These are phyloP conservation scores for Gonioctena quinquepunctata DNA, from an alignment of 1,140 invertebrate species.

Conservation along the genomic window DNA sequence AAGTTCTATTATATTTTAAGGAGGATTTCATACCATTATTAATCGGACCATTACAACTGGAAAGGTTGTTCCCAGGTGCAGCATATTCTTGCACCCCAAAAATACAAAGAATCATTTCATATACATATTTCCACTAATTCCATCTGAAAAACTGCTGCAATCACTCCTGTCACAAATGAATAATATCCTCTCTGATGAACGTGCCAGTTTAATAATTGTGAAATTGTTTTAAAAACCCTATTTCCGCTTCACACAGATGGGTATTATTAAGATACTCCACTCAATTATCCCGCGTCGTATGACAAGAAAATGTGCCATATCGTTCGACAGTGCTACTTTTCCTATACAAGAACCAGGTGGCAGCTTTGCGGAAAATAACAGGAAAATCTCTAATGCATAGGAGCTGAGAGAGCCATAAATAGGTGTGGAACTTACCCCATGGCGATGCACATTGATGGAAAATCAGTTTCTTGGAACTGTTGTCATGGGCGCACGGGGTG, in stretches of 20 bases:
- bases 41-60: too few relatives aligned
- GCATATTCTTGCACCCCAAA: too few relatives aligned
- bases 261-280: neutral
- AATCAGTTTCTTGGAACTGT: too few relatives aligned
- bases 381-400: neutral
- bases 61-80: too few relatives aligned
- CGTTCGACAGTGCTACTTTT: neutral
- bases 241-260: neutral
- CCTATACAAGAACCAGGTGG: neutral
- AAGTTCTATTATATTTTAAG: too few relatives aligned
- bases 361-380: neutral
- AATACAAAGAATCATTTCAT: too few relatives aligned
- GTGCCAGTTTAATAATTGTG: neutral
- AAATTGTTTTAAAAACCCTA: neutral
- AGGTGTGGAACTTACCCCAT: too few relatives aligned
- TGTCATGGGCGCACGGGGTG: too few relatives aligned
- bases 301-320: neutral
- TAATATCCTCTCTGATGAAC: neutral
- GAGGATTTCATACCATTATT: too few relatives aligned
- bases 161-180: neutral
- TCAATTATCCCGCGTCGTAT: neutral
- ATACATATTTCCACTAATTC: too few relatives aligned
- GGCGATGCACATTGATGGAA: too few relatives aligned
- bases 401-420: too few relatives aligned
- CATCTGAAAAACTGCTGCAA: neutral